A percentile compares a stretch with the other conserved stretches of the same genome.
phyloP scores from a whole-genome alignment of 2,888 invertebrate species.

The Spisula solida region DNA sequence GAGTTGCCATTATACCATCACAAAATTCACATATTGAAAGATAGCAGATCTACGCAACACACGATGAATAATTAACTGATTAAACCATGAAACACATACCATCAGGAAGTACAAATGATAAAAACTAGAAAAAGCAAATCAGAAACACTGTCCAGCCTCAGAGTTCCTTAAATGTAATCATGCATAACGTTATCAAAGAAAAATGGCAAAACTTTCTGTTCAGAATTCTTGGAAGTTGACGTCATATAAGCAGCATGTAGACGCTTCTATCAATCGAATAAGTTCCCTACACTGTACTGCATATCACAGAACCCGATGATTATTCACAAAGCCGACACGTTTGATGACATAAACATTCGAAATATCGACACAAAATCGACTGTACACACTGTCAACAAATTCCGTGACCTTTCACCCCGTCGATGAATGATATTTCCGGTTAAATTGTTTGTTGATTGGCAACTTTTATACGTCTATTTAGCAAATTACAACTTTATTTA shows the following conservation, averaged over 20 bases:
- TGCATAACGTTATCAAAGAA: constrained; percentile 12
- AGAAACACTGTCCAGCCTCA: neutral
- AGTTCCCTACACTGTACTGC: neutral
- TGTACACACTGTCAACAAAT: constrained; percentile 43
- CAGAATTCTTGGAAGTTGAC: neutral
- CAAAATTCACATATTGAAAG: neutral
- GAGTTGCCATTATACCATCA: constrained; percentile 59
- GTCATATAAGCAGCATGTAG: neutral
- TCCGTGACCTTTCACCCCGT: constrained; percentile 58
- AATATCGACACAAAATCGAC: neutral
- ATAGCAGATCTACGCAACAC: neutral
- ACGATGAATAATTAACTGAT: no score
- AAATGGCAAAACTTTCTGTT: neutral
- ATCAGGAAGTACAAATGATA: no score
- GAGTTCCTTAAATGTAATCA: neutral
- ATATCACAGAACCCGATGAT: neutral
- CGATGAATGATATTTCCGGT: constrained; percentile 48
- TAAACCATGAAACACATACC: no score
- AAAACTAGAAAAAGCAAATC: no score
- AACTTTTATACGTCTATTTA: neutral
- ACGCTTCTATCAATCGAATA: neutral
- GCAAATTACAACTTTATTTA: neutral
- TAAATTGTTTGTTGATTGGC: neutral
- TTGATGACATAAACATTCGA: neutral
- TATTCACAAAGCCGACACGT: neutral